Base-by-base conservation (phyloP, 2,888 invertebrate genomes). In the Allygus modestus region DNA sequence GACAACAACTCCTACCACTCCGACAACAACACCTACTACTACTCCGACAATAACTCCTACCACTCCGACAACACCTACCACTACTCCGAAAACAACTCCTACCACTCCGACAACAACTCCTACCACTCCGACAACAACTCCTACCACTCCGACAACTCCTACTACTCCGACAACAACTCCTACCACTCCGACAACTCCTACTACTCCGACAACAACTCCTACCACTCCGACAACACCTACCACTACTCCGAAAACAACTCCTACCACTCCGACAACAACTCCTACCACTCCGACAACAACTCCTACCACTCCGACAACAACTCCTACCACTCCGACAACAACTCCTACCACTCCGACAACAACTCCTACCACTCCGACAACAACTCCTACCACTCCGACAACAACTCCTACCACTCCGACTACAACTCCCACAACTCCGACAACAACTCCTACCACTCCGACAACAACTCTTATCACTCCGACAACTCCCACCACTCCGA, bases 241-340 rank as follows among this genome's bases (percentile, higher is more conserved):
- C 17, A 46, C 79, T 9, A 20, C 26, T 43, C 28, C 79, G 1
- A 33, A 51, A n/a, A 12, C 33, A n/a, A 1, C 51, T 4, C 1
- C 43, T 7, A 46, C 79, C 0, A 79, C 33, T 7, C 51, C 58
- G 2, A 31, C 23, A 11, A 9, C 23, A 11, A 79, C 58, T 7
- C 7, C 54, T 2, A 5, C 51, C 1, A 28, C 46, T 7, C 9
- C 46, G 4, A 51, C 20, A 15, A 9, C 33, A 4, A 26, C 79
- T 17, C 31, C 79, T n/a, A 15, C 51, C n/a, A 51, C 83, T 31
- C 7, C 82, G 9, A 54, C 83, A 11, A 15, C 46, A 75, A 26
- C 75, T 28, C 54, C 75, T 51, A 75, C 51, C 46, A 17, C 82
- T 28, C 37, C 37, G 1, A 33, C 82, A 5, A 23, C 12, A 1